A percentile compares a stretch with the other conserved stretches of the same genome.
These are phyloP conservation scores for Callipepla californica DNA, from an alignment of 2,113 vertebrate genomes.

Conservation along the genomic window DNA sequence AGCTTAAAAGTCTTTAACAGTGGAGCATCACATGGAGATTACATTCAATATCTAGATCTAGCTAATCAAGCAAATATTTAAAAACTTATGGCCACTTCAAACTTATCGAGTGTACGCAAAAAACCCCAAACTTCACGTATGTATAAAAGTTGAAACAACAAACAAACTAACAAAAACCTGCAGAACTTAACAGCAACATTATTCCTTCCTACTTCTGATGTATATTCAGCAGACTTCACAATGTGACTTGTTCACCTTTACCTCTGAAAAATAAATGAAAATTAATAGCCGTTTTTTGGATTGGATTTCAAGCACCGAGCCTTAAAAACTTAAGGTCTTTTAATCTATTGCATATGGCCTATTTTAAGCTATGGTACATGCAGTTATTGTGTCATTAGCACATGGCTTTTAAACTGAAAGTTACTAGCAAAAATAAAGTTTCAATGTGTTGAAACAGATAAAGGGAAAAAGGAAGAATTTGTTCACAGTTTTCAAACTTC, in stretches of 20 bases:
- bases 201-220: not conserved
- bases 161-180: not conserved
- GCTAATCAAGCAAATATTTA: not conserved
- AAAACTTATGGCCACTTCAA: not conserved
- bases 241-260: not conserved
- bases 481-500: not conserved
- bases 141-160: not conserved
- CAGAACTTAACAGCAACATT: not conserved
- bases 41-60: not conserved
- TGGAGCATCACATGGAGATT: not conserved
- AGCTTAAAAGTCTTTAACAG: not conserved
- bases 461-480: not conserved
- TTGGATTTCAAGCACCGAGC: not conserved
- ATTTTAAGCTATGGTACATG: not conserved
- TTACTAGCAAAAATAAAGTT: not conserved
- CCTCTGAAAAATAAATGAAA: not conserved
- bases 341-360: not conserved
- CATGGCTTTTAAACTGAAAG: not conserved
- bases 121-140: not conserved
- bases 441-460: not conserved
- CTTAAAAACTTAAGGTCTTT: not conserved
- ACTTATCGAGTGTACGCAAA: not conserved
- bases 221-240: not conserved
- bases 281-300: not conserved
- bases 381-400: not conserved